phyloP scores from a whole-genome alignment of 2,113 vertebrate species.

The Dasyprocta punctata region DNA sequence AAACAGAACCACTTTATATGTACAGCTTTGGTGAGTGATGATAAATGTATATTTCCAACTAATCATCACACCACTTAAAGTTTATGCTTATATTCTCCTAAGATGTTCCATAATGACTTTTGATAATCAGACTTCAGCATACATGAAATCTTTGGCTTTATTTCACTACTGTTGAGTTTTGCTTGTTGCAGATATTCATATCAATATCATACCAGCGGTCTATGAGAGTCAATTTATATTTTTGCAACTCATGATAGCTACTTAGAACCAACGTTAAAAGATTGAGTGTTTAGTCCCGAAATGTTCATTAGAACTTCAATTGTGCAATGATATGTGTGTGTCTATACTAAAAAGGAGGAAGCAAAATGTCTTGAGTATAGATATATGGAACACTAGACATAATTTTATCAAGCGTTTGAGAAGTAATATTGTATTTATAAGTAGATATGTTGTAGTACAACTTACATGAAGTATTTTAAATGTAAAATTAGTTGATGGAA shows the following conservation, averaged over 20 bases:
- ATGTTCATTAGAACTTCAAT: neutral
- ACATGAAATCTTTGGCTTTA: neutral
- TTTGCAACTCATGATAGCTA: neutral
- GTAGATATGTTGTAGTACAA: neutral
- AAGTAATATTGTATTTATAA: neutral
- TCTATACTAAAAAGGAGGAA: neutral
- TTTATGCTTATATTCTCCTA: neutral
- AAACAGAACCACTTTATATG: neutral
- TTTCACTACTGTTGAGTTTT: neutral
- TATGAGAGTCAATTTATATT: neutral
- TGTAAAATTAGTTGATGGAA: neutral
- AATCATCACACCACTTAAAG: neutral
- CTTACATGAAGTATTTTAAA: neutral
- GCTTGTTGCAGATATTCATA: neutral
- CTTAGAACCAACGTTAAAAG: neutral
- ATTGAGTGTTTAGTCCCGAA: neutral
- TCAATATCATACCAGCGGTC: accelerated
- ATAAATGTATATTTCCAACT: neutral
- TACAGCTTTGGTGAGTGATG: neutral
- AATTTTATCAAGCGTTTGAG: neutral
- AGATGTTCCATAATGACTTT: neutral
- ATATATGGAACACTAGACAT: neutral
- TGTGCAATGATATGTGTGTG: neutral
- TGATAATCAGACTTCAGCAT: neutral
- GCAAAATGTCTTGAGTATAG: neutral